Base-by-base conservation (phyloP, 2,113 vertebrate genomes). In the Rhombomys opimus region DNA sequence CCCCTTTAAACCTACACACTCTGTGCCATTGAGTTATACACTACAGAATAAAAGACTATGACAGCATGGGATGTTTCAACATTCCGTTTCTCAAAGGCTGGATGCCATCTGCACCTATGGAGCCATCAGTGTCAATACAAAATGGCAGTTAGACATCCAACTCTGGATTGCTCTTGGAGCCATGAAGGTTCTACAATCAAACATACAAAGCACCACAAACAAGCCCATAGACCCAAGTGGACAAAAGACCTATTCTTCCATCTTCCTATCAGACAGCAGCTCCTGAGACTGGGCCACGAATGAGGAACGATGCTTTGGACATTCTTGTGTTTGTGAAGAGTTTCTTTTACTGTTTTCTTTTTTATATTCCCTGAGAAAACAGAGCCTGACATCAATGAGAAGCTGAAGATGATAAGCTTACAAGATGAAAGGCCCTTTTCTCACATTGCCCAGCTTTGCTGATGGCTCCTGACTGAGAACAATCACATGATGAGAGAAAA, bases 111-210 rank as follows among this genome's bases (percentile, higher is more conserved):
- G 78, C 61, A 14, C 23, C n/a, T 0, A 1, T 3, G 20, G 54
- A 52, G 25, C 32, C 25, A 23, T 0, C 8, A 8, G 11, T 11
- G 18, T 46, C 46, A 0, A 12, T 5, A 1, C 2, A 1, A 2
- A n/a, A 8, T 0, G 50, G n/a, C 54, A 82, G 70, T 50, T 3
- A 17, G n/a, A 15, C 5, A 23, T 18, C 25, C 35, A 38, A 15
- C 50, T 68, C 1, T 3, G 18, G 20, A 30, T 30, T 7, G 27
- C 63, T 35, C 57, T 23, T 12, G 17, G 41, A 2, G 5, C 23
- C 84, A 57, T 1, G 13, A 25, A 46, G 25, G 2, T 5, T 68
- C 59, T 89, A 23, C 46, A 81, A 50, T 75, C 57, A 38, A 41
- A 54, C 23, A 11, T 2, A 17, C 7, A 3, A n/a, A 68, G 22